phyloP scores from a whole-genome alignment of 2,797 vertebrate genomes.

The Cygnus olor region DNA sequence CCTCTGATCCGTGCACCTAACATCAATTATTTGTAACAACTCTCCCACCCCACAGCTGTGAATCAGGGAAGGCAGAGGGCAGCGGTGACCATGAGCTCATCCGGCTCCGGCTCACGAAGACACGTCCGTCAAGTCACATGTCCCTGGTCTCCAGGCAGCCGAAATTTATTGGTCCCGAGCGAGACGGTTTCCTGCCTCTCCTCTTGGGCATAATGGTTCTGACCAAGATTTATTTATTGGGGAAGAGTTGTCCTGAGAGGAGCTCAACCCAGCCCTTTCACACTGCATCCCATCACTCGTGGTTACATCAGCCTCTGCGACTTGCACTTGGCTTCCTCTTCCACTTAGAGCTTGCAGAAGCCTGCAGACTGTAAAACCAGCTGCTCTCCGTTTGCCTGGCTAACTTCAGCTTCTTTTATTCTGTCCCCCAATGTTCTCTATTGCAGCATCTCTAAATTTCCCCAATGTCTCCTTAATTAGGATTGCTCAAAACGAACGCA shows the following conservation, averaged over 20 bases:
- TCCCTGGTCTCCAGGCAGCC: neutral
- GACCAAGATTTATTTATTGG: neutral
- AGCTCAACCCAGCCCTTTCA: neutral
- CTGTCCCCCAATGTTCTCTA: rapidly evolving
- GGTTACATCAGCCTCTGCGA: neutral
- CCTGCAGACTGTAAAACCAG: neutral
- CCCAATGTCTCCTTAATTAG: neutral
- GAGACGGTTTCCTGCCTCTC: neutral
- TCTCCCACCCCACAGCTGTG: neutral
- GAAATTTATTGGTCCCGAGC: neutral
- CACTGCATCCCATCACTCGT: neutral
- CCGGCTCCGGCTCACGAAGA: neutral
- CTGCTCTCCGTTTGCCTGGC: neutral
- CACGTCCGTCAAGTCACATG: neutral
- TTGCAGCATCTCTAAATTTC: neutral
- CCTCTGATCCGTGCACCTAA: neutral
- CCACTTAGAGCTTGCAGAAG: neutral
- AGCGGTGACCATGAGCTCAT: neutral
- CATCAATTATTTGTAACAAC: neutral
- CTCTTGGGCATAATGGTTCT: neutral
- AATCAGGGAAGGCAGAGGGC: neutral
- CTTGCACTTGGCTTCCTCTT: neutral
- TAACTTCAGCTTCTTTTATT: neutral
- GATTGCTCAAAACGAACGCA: neutral
- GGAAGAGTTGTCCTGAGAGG: rapidly evolving